Evolutionary conservation across 2,113 vertebrate species (phyloP).

Genomic region (Pedionomus torquatus): DNA sequence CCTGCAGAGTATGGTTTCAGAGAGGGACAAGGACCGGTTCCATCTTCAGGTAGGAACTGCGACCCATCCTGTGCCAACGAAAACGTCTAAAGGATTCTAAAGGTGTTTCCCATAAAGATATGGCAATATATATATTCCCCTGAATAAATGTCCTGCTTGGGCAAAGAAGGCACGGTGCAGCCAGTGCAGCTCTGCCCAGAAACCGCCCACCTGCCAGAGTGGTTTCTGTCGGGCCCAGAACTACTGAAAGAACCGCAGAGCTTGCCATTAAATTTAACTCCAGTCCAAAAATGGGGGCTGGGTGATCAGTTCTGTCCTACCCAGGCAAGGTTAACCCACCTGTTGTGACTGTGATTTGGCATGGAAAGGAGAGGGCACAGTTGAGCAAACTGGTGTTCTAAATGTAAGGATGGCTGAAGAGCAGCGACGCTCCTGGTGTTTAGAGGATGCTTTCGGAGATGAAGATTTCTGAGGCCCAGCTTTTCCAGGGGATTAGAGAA

Average conservation of each 20-base stretch:
- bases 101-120: neutral
- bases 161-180: neutral
- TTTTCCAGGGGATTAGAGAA: neutral
- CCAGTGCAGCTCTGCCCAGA: neutral
- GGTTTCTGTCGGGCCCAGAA: neutral
- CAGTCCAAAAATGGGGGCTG: neutral
- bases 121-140: neutral
- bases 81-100: accelerated
- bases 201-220: neutral
- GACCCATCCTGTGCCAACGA: neutral
- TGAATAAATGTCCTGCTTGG: neutral
- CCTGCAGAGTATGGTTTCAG: conserved; percentile 61
- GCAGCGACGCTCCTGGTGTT: neutral
- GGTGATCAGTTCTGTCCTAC: neutral
- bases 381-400: neutral
- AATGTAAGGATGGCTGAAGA: accelerated
- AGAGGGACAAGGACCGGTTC: conserved; percentile 63
- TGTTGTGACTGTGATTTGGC: accelerated
- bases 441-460: neutral
- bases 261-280: neutral
- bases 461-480: neutral
- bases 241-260: neutral
- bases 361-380: neutral
- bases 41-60: conserved; percentile 58
- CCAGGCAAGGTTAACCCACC: accelerated